Conservation (phyloP, 2,888 invertebrate species). For the Scaptomyza flava region DNA sequence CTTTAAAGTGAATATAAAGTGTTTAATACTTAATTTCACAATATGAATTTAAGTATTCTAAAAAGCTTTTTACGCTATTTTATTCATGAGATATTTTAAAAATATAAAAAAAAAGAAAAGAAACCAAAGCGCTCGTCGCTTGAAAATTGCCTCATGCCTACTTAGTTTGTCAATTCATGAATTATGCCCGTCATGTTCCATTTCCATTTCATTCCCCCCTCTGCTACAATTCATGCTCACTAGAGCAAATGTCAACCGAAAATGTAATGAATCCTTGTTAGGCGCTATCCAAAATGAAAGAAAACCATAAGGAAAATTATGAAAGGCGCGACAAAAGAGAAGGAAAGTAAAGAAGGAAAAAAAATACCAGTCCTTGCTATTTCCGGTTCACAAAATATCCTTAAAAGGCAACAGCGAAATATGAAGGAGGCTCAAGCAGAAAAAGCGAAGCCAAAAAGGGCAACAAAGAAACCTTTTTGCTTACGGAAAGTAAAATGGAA, state of each 20-base stretch:
- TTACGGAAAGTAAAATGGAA: constrained; percentile 38
- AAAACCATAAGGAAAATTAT: constrained; percentile 17
- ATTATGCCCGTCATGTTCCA: constrained; percentile 39
- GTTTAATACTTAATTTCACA: background rate
- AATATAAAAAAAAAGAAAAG: too few relatives aligned
- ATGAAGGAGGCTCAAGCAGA: background rate
- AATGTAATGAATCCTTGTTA: constrained; percentile 51
- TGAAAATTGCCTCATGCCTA: constrained; percentile 37
- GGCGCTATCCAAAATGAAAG: constrained; percentile 14
- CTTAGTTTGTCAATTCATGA: constrained; percentile 26
- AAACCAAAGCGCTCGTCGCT: constrained; percentile 23
- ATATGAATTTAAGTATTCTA: background rate
- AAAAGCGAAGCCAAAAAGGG: constrained; percentile 10
- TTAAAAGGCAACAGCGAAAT: constrained; percentile 24
- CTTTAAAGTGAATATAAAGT: background rate
- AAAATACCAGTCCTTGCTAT: constrained; percentile 27
- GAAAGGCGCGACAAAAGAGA: constrained; percentile 38
- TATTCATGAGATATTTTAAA: background rate
- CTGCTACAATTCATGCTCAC: constrained; percentile 33
- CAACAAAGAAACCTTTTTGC: constrained; percentile 43
- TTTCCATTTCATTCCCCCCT: constrained; percentile 20
- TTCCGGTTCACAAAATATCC: constrained; percentile 46
- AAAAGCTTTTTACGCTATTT: background rate
- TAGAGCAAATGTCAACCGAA: constrained; percentile 44
- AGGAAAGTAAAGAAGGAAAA: constrained; percentile 8